phyloP scores from a whole-genome alignment of 92 coral and sea anemone species.

The Actinernus sp. region DNA sequence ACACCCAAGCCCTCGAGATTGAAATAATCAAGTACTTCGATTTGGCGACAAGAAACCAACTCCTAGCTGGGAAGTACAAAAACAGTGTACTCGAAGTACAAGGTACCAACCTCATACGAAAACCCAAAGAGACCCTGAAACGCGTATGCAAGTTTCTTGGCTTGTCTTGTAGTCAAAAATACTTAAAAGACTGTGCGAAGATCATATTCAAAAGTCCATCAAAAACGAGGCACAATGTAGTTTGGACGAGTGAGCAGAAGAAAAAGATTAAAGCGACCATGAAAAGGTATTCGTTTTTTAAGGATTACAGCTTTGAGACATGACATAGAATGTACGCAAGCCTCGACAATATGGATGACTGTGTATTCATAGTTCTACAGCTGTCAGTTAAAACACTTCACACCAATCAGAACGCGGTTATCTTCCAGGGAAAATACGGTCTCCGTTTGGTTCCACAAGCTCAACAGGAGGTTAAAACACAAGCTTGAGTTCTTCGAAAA shows the following conservation, averaged over 20 bases:
- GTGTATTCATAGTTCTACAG: too few relatives aligned
- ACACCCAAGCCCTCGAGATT: conserved; percentile 45
- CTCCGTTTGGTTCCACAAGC: too few relatives aligned
- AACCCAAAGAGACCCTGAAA: conserved; percentile 56
- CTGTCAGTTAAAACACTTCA: too few relatives aligned
- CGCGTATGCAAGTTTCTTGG: conserved; percentile 79
- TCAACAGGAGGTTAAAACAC: too few relatives aligned
- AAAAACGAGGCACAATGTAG: conserved; percentile 67
- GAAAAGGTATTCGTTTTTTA: conserved; percentile 62
- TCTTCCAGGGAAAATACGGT: too few relatives aligned
- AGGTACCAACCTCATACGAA: conserved; percentile 63
- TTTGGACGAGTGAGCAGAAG: conserved; percentile 73
- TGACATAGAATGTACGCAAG: too few relatives aligned
- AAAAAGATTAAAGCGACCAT: conserved; percentile 32
- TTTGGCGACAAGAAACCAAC: conserved; percentile 55
- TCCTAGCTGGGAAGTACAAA: conserved; percentile 38
- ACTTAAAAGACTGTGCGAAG: conserved; percentile 76
- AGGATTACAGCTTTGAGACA: conserved; percentile 64
- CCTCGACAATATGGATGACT: too few relatives aligned
- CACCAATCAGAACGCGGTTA: too few relatives aligned
- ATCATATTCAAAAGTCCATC: conserved; percentile 77
- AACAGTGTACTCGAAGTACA: conserved; percentile 71
- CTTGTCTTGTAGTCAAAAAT: conserved; percentile 66
- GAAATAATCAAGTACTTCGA: conserved; percentile 53
- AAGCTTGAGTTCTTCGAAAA: too few relatives aligned